Percentiles rank a stretch among this genome's conserved stretches.
Conservation (phyloP, 2,113 vertebrate species). For the Cynopterus brachyotis region DNA sequence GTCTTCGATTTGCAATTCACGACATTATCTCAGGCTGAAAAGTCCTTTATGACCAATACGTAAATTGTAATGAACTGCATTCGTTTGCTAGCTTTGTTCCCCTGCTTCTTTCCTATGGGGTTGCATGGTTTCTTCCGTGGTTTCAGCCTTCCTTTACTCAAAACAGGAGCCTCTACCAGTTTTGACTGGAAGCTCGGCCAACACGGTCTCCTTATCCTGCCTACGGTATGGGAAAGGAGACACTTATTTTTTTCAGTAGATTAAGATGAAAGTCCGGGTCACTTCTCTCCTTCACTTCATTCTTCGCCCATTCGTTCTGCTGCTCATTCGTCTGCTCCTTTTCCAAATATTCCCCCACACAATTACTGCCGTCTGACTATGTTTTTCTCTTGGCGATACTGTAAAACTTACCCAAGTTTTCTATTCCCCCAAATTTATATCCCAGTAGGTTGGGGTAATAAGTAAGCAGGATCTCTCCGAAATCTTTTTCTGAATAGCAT, state of each 20-base stretch:
- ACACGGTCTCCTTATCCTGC: background rate
- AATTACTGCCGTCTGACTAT: background rate
- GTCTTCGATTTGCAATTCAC: conserved; percentile 46
- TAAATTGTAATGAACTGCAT: conserved; percentile 59
- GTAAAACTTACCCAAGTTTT: background rate
- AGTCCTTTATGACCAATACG: conserved; percentile 41
- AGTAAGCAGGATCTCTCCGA: background rate
- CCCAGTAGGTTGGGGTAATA: no score
- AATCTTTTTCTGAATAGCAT: background rate
- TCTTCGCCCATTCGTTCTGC: background rate
- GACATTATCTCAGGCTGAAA: conserved; percentile 29
- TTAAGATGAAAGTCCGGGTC: background rate
- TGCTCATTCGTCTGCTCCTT: rapidly evolving
- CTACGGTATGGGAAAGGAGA: background rate
- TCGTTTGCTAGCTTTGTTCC: conserved; percentile 49
- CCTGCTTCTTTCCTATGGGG: conserved; percentile 56
- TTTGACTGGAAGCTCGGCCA: background rate
- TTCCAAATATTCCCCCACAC: background rate
- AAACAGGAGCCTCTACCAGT: background rate
- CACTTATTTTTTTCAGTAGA: background rate
- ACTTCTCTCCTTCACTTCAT: background rate
- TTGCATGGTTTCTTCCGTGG: conserved; percentile 8
- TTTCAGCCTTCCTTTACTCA: background rate
- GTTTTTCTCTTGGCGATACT: background rate
- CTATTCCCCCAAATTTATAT: background rate